Evolutionary conservation across 2,888 invertebrate species (phyloP).

Genomic region (Amphipyra berbera): DNA sequence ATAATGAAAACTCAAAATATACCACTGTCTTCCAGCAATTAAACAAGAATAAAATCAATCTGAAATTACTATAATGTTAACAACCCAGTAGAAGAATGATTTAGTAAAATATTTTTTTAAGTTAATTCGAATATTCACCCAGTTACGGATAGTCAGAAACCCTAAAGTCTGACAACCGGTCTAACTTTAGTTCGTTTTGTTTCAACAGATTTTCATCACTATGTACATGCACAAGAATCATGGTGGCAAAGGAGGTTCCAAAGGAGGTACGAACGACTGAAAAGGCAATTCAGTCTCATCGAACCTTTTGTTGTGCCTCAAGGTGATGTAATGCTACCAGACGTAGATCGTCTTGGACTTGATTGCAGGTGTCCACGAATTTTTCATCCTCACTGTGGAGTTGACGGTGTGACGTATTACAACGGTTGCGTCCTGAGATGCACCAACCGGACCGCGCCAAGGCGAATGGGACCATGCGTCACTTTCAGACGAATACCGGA

Average conservation of each 20-base stretch:
- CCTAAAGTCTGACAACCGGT: too few relatives aligned
- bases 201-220: constrained; percentile 2
- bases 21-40: too few relatives aligned
- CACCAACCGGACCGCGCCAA: constrained; percentile 19
- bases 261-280: fast-evolving
- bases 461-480: constrained; percentile 63
- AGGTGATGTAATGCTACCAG: fast-evolving
- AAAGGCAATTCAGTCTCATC: background rate
- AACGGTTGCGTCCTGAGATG: constrained; percentile 68
- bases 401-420: constrained; percentile 57
- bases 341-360: background rate
- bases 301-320: constrained; percentile 21
- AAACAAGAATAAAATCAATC: too few relatives aligned
- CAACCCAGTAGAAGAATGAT: too few relatives aligned
- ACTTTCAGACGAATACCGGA: constrained; percentile 53
- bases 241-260: too few relatives aligned
- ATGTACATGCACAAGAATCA: too few relatives aligned
- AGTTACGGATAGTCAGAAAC: too few relatives aligned
- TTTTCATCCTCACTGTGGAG: constrained; percentile 64
- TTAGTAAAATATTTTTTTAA: too few relatives aligned
- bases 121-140: too few relatives aligned
- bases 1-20: too few relatives aligned
- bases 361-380: constrained; percentile 62
- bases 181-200: too few relatives aligned
- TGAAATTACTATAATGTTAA: too few relatives aligned